Base-by-base conservation (phyloP, 2,888 invertebrate genomes). In the Heteropelma amictum region DNA sequence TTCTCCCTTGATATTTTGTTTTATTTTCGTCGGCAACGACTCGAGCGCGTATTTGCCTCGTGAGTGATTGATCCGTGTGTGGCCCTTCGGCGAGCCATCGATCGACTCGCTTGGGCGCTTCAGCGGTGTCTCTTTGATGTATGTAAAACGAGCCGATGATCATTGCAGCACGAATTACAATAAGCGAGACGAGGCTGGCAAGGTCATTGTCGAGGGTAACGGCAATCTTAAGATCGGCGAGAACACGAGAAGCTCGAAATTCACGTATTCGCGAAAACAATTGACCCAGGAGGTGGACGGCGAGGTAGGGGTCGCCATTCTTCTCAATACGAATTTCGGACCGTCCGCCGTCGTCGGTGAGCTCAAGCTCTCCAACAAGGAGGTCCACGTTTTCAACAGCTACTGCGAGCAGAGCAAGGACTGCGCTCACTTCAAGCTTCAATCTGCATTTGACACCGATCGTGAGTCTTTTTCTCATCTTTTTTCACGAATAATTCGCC, bases 401-500 rank as follows among this genome's bases (percentile, higher is more conserved):
- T 93, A 94, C 86, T 95, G 95, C 86, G 95, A 95, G 80, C 94
- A 94, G 85, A 94, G 94, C 89, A 94, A 94, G 73, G 93, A 95
- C 80, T 95, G 95, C 84, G 94, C 94, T 0, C 93, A 94, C 83
- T 91, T 94, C 19, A 95, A 95, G 82, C 83, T 93, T n/a, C 91
- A 92, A 81, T 91, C 93, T 26, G 93, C 79, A 33, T 74, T 85
- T 14, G 83, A 85, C 35, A 80, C 79, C 0, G 82, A 86, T 33
- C 76, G 88, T 88, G 75, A 81, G 85, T 82, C 45, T 33, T 47
- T 12, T 8, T 26, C 8, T 17, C 3, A 6, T 47, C 26, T 19
- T 3, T 51, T 26, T 23, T 61, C 28, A 54, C 38, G 28, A 56
- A 19, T 14, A 0, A 4, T 67, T 47, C 17, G n/a, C 3, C 7